phyloP scores from a whole-genome alignment of 2,113 vertebrate genomes.

The Euleptes europaea region DNA sequence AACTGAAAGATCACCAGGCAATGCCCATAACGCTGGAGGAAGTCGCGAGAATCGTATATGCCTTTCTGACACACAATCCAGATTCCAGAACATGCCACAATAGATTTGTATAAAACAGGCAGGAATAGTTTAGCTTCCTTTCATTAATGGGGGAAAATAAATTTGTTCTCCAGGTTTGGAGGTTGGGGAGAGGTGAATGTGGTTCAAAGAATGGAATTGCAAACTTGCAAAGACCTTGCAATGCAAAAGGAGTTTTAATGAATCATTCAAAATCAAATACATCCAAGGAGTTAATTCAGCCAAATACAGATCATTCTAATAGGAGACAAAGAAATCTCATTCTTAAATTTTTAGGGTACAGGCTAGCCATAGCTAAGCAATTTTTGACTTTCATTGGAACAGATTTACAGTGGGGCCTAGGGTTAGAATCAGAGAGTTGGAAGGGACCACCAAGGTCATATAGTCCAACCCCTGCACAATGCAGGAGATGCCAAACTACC shows the following conservation, averaged over 20 bases:
- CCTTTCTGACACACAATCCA: background rate
- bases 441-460: too few relatives aligned
- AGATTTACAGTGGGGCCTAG: too few relatives aligned
- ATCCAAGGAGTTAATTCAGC: constrained; percentile 35
- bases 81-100: constrained; percentile 48
- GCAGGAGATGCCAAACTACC: too few relatives aligned
- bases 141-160: constrained; percentile 15
- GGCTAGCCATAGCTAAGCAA: background rate
- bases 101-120: constrained; percentile 54
- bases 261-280: background rate
- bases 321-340: background rate
- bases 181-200: constrained; percentile 50
- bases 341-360: background rate
- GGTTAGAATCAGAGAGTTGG: too few relatives aligned
- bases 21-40: constrained; percentile 70
- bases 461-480: too few relatives aligned
- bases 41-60: constrained; percentile 50
- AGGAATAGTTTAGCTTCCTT: constrained; percentile 47
- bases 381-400: background rate
- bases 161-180: constrained; percentile 19
- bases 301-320: constrained; percentile 35
- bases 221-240: background rate
- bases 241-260: background rate
- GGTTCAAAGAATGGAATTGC: constrained; percentile 28
- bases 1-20: constrained; percentile 70